Percentiles rank a stretch among this genome's conserved stretches.
Conservation (phyloP, 1,140 invertebrate genomes). For the Zaprionus africanus region DNA sequence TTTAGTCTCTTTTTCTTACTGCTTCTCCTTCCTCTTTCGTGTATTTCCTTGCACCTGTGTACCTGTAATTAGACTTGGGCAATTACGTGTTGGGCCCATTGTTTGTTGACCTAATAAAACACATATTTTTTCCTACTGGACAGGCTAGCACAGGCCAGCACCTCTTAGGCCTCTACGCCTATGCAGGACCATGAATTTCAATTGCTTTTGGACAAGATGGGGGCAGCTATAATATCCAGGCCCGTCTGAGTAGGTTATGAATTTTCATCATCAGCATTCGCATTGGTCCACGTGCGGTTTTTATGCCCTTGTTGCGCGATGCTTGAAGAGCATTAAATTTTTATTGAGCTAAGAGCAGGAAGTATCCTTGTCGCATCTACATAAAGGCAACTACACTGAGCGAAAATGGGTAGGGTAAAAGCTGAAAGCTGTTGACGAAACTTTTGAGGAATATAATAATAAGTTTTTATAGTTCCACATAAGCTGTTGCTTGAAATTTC, state of each 20-base stretch:
- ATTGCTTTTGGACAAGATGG: constrained; percentile 43
- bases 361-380: constrained; percentile 48
- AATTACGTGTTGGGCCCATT: constrained; percentile 29
- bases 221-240: not conserved
- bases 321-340: constrained; percentile 69
- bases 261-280: constrained; percentile 65
- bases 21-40: not conserved
- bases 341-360: constrained; percentile 62
- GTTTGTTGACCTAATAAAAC: constrained; percentile 42
- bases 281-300: constrained; percentile 39
- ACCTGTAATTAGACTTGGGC: constrained; percentile 45
- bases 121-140: constrained; percentile 12
- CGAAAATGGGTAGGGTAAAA: not conserved
- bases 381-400: constrained; percentile 15
- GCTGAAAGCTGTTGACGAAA: not conserved
- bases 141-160: not conserved
- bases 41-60: constrained; percentile 38
- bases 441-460: not conserved
- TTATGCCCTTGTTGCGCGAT: constrained; percentile 60
- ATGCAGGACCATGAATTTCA: constrained; percentile 71
- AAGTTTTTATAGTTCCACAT: no score
- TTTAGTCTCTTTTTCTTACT: not conserved
- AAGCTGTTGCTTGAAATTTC: no score
- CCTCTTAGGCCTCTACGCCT: not conserved
- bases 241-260: constrained; percentile 48